Evolutionary conservation across 2,888 invertebrate species (phyloP).

Genomic region (Frankliniella intonsa): DNA sequence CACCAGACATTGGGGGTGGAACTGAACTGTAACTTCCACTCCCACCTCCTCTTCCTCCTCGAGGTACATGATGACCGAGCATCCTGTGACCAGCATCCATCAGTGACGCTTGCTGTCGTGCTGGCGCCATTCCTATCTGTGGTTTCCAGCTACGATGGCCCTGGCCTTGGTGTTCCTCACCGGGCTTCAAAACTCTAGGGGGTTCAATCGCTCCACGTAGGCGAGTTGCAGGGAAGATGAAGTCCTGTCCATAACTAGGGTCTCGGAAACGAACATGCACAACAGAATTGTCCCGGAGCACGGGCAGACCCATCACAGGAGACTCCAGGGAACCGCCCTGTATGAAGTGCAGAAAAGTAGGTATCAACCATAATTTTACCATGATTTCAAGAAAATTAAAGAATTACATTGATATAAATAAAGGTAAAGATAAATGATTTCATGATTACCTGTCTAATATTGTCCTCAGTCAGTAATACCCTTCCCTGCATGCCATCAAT

Average conservation of each 20-base stretch:
- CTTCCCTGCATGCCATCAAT: slow-evolving; percentile 81
- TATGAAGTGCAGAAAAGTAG: slow-evolving; percentile 32
- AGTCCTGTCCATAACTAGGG: slow-evolving; percentile 68
- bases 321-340: slow-evolving; percentile 57
- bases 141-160: slow-evolving; percentile 69
- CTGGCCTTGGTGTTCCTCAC: slow-evolving; percentile 54
- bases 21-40: slow-evolving; percentile 32
- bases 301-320: slow-evolving; percentile 36
- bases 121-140: slow-evolving; percentile 68
- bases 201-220: slow-evolving; percentile 59
- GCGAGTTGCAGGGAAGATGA: slow-evolving; percentile 70
- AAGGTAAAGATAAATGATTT: slow-evolving; percentile 22
- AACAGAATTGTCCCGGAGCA: slow-evolving; percentile 50
- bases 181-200: slow-evolving; percentile 70
- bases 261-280: slow-evolving; percentile 68
- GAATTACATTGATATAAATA: neutral
- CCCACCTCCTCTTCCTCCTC: slow-evolving; percentile 31
- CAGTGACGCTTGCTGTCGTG: slow-evolving; percentile 60
- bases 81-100: slow-evolving; percentile 69
- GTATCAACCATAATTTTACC: slow-evolving; percentile 31
- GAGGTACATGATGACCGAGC: slow-evolving; percentile 56
- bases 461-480: slow-evolving; percentile 67
- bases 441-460: slow-evolving; percentile 56
- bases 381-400: too few relatives aligned
- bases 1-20: slow-evolving; percentile 35